Percentiles rank a stretch among this genome's conserved stretches.
Evolutionary conservation across 2,113 vertebrate genomes (phyloP).

Genomic region (Alectura lathami): DNA sequence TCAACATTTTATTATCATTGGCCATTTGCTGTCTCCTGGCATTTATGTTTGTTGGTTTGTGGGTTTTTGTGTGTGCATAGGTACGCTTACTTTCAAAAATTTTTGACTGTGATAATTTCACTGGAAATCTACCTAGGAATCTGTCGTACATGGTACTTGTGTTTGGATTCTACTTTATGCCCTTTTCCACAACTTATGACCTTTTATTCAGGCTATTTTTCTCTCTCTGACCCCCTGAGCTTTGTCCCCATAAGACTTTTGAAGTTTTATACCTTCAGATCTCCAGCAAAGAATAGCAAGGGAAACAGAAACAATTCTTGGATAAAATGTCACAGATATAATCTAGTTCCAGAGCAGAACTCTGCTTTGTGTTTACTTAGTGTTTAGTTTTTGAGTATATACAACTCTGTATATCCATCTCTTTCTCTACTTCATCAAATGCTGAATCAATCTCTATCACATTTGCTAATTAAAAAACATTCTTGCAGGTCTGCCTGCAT

Average conservation of each 20-base stretch:
- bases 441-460: neutral
- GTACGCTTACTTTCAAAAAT: neutral
- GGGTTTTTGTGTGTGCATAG: neutral
- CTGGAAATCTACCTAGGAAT: neutral
- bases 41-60: neutral
- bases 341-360: neutral
- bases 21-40: neutral
- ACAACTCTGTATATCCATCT: neutral
- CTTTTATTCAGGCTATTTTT: conserved; percentile 38
- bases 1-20: neutral
- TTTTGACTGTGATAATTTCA: neutral
- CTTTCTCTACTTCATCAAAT: neutral
- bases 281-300: conserved; percentile 36
- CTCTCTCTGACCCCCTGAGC: neutral
- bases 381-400: conserved; percentile 8
- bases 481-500: neutral
- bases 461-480: conserved; percentile 24
- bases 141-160: neutral
- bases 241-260: conserved; percentile 38
- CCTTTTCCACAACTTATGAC: conserved; percentile 35
- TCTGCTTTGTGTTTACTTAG: conserved; percentile 10
- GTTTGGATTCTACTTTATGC: conserved; percentile 30
- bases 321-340: conserved; percentile 40
- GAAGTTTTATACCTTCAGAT: conserved; percentile 43
- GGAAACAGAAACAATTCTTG: conserved; percentile 36